Percentiles rank a stretch among this genome's conserved stretches.
Evolutionary conservation across 2,888 invertebrate genomes (phyloP).

Genomic region (Neoscelio sp.): DNA sequence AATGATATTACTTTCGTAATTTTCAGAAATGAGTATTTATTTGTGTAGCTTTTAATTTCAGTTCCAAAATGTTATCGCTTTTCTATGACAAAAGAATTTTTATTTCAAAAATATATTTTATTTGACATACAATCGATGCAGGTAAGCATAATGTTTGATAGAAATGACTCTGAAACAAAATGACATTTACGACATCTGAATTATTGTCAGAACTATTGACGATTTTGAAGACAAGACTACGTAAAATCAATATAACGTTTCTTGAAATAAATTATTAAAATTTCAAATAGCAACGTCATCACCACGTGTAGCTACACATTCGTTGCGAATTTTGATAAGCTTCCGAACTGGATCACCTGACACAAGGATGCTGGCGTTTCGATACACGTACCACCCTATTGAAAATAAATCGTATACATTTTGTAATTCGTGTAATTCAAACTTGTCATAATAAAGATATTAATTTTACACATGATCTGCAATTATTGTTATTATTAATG

Average conservation of each 20-base stretch:
- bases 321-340: conserved; percentile 4
- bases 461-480: too few species aligned
- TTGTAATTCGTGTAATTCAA: too few species aligned
- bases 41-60: too few species aligned
- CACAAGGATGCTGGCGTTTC: background rate
- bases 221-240: conserved; percentile 3
- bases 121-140: conserved; percentile 19
- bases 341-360: background rate
- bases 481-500: too few species aligned
- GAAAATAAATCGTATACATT: too few species aligned
- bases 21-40: too few species aligned
- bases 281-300: background rate
- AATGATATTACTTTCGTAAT: too few species aligned
- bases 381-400: too few species aligned
- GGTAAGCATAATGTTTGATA: background rate
- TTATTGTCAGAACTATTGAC: conserved; percentile 14
- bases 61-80: too few species aligned
- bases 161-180: conserved; percentile 9
- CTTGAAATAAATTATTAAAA: conserved; percentile 23
- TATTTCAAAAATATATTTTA: background rate
- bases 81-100: background rate
- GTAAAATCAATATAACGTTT: conserved; percentile 12
- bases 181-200: background rate
- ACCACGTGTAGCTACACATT: too few species aligned
- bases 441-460: too few species aligned